Percentiles rank a stretch among this genome's conserved stretches.
phyloP scores from a whole-genome alignment of 2,888 invertebrate species.

The Leptothorax acervorum region DNA sequence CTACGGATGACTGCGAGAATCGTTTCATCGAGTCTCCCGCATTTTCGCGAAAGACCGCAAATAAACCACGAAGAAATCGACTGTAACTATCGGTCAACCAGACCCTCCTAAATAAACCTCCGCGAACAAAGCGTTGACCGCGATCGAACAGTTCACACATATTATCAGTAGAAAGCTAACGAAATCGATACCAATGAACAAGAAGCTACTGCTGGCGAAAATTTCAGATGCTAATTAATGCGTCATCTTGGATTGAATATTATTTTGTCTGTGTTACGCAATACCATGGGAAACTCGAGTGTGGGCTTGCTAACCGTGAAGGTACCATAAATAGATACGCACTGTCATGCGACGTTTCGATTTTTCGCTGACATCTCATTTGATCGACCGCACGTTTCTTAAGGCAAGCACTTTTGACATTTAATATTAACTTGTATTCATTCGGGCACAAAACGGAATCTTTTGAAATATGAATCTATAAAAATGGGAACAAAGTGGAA shows the following conservation, averaged over 20 bases:
- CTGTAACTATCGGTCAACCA: slow-evolving; percentile 62
- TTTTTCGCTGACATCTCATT: slow-evolving; percentile 66
- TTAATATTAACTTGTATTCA: slow-evolving; percentile 5
- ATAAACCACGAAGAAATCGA: slow-evolving; percentile 63
- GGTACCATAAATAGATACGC: slow-evolving; percentile 57
- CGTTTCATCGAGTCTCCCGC: neutral
- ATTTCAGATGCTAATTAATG: neutral
- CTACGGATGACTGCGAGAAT: neutral
- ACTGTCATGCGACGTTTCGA: slow-evolving; percentile 70
- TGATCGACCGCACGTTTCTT: slow-evolving; percentile 43
- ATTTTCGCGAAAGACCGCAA: slow-evolving; percentile 55
- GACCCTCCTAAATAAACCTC: slow-evolving; percentile 71
- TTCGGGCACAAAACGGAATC: slow-evolving; percentile 7
- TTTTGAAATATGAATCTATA: neutral
- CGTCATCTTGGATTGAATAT: neutral
- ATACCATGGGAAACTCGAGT: slow-evolving; percentile 45
- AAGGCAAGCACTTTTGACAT: neutral
- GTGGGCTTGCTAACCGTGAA: slow-evolving; percentile 8
- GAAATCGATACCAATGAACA: slow-evolving; percentile 1
- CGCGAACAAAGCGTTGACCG: slow-evolving; percentile 60
- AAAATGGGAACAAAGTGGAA: neutral
- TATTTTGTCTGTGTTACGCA: slow-evolving; percentile 54
- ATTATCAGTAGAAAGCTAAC: slow-evolving; percentile 29
- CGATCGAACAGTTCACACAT: slow-evolving; percentile 53
- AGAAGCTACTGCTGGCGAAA: neutral